Evolutionary conservation across 2,888 invertebrate species (phyloP), one percentile per base, ranked within the genome.

Genomic region (Iphiclides podalirius): DNA sequence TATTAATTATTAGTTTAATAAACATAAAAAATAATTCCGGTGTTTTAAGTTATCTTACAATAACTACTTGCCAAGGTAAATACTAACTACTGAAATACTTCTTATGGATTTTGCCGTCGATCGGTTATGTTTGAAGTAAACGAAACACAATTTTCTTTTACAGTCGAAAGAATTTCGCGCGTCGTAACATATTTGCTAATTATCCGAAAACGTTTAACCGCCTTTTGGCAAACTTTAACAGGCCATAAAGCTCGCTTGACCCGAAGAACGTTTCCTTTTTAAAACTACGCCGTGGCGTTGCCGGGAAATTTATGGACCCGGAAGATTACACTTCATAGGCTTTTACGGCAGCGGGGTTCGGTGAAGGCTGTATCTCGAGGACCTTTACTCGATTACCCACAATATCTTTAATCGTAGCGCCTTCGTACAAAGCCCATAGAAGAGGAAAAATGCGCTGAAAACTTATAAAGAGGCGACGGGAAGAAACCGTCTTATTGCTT

Each of bases 401-500:
- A 54, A 52, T 50, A 47, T 52, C 47, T 52, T 52, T 54, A 56
- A 56, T 56, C 47, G 33, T 4, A 20, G 20, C 42, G 47, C 23
- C 47, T n/a, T n/a, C n/a, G n/a, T n/a, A 36, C n/a, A 41, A 38
- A 47, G 31, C 14, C 28, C 28, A 11, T n/a, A 11, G 8, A 31
- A 12, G 23, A 33, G 23, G 33, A 42, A 48, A 36, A 42, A 47
- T 41, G 2, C 16, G 1, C 7, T 13, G 4, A 37, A 20, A 42
- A 23, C 13, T 3, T 33, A 37, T 20, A 17, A 31, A 28, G 50
- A 48, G 35, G 35, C 36, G 49, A 38, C 59, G 54, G 65, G 61
- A 76, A 76, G 16, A 77, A 77, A 79, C 73, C 66, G 65, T 70
- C 77, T 78, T 76, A 80, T 77, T 67, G 67, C 72, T 72, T 71